Evolutionary conservation across 2,888 invertebrate species (phyloP).

Genomic region (Lycocerus yunnanus): DNA sequence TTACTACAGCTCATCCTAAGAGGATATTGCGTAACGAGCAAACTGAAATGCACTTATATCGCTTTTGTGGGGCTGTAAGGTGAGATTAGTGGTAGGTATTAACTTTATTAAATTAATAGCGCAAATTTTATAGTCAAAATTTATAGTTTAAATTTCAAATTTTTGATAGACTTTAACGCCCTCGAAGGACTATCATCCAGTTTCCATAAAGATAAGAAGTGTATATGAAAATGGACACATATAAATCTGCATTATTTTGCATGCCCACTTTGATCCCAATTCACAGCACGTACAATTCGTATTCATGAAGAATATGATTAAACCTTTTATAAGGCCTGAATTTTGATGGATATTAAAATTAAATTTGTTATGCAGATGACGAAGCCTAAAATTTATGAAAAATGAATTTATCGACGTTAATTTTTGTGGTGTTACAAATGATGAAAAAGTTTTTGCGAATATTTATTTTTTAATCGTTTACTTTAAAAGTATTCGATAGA

Average conservation of each 20-base stretch:
- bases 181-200: background rate
- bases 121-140: background rate
- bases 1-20: slow-evolving; percentile 19
- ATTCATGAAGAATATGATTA: slow-evolving; percentile 32
- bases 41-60: slow-evolving; percentile 8
- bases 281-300: slow-evolving; percentile 30
- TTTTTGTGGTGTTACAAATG: slow-evolving; percentile 7
- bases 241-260: slow-evolving; percentile 28
- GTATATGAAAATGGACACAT: slow-evolving; percentile 3
- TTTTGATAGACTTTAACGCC: background rate
- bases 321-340: slow-evolving; percentile 30
- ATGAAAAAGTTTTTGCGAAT: background rate
- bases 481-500: background rate
- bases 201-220: background rate
- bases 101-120: background rate
- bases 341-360: slow-evolving; percentile 33
- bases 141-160: background rate
- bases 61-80: slow-evolving; percentile 3
- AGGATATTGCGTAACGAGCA: slow-evolving; percentile 24
- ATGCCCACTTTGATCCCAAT: slow-evolving; percentile 23
- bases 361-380: slow-evolving; percentile 29
- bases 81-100: background rate
- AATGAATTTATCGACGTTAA: slow-evolving; percentile 20
- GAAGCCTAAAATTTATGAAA: slow-evolving; percentile 24
- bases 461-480: background rate